Evolutionary conservation across 2,113 vertebrate species (phyloP).

Genomic region (Theropithecus gelada): DNA sequence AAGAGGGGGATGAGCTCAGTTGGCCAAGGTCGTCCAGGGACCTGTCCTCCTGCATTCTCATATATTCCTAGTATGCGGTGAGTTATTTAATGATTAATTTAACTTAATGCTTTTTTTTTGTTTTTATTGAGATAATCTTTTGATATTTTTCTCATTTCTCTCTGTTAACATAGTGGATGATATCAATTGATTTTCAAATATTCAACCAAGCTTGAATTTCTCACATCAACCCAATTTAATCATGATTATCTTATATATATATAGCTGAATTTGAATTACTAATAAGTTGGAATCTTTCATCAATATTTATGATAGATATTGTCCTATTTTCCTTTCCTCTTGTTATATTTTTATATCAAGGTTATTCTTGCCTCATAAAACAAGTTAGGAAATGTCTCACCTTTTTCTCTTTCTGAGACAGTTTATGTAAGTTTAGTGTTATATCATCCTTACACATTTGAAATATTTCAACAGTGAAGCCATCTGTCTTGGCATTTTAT

Average conservation of each 20-base stretch:
- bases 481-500: not conserved
- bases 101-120: not conserved
- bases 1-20: not conserved
- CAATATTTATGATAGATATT: not conserved
- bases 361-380: not conserved
- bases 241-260: not conserved
- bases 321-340: not conserved
- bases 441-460: not conserved
- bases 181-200: not conserved
- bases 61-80: not conserved
- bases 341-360: not conserved
- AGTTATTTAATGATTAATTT: not conserved
- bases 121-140: not conserved
- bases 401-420: not conserved
- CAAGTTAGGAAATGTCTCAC: not conserved
- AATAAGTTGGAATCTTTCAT: not conserved
- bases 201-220: not conserved
- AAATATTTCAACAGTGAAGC: slow-evolving; percentile 12
- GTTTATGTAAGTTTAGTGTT: not conserved
- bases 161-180: not conserved
- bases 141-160: not conserved
- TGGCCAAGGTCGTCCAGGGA: not conserved
- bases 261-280: not conserved
- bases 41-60: not conserved
- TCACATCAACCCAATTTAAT: not conserved